phyloP scores from a whole-genome alignment of 2,113 vertebrate species.

The Hemibagrus wyckioides region DNA sequence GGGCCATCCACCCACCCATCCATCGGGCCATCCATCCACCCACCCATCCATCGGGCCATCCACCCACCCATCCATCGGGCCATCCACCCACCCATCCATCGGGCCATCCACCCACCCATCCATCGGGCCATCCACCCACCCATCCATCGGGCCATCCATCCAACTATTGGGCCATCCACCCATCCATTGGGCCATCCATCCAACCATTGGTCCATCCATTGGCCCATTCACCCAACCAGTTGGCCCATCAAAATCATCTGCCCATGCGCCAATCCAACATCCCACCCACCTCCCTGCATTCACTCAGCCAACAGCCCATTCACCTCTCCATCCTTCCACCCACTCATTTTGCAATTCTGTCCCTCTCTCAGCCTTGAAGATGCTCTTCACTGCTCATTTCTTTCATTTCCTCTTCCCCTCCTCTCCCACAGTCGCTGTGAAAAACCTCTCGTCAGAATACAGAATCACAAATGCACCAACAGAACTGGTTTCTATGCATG shows the following conservation, averaged over 20 bases:
- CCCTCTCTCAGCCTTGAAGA: slow-evolving; percentile 47
- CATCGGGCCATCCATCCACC: no score
- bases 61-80: not conserved
- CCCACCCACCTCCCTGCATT: no score
- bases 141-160: not conserved
- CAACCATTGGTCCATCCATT: not conserved
- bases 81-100: not conserved
- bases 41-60: no score
- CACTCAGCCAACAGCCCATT: not conserved
- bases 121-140: not conserved
- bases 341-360: not conserved
- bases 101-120: not conserved
- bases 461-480: slow-evolving; percentile 7
- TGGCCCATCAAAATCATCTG: no score
- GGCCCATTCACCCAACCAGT: no score
- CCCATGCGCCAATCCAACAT: no score
- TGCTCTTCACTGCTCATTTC: slow-evolving; percentile 62
- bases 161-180: not conserved
- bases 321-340: not conserved
- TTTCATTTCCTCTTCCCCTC: slow-evolving; percentile 62
- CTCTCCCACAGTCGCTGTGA: slow-evolving; percentile 42
- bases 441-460: slow-evolving; percentile 53
- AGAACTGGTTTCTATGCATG: not conserved
- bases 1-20: no score
- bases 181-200: not conserved